phyloP scores from a whole-genome alignment of 2,797 vertebrate species.

The Danio choprae region DNA sequence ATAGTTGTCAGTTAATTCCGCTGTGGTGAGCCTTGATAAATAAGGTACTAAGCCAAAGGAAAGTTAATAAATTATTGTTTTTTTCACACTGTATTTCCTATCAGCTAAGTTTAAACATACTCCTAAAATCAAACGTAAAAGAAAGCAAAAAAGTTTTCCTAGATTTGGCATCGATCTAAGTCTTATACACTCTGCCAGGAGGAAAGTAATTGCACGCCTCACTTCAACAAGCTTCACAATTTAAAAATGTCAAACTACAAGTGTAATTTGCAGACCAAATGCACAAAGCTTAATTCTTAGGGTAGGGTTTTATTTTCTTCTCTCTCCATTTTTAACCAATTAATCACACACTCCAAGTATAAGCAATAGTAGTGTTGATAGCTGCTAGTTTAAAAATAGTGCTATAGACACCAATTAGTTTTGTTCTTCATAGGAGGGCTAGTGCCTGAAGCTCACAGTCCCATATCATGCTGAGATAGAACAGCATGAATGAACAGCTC shows the following conservation, averaged over 20 bases:
- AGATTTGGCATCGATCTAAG: not conserved
- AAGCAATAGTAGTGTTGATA: not conserved
- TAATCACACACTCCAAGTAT: not conserved
- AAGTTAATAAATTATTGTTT: too few relatives aligned
- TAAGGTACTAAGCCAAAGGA: too few relatives aligned
- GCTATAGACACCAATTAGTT: slow-evolving; percentile 1
- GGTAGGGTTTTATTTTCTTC: not conserved
- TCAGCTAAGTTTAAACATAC: too few relatives aligned
- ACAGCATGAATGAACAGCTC: slow-evolving; percentile 14
- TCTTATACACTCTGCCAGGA: not conserved
- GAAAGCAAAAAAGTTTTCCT: not conserved
- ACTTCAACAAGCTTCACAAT: not conserved
- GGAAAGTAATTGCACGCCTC: not conserved
- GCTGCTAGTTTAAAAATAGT: not conserved
- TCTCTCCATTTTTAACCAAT: not conserved
- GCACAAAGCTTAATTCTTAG: not conserved
- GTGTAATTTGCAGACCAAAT: not conserved
- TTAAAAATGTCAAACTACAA: not conserved
- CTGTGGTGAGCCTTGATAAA: too few relatives aligned
- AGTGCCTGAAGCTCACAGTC: slow-evolving; percentile 4
- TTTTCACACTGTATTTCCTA: too few relatives aligned
- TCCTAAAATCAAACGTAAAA: too few relatives aligned
- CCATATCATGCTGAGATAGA: not conserved
- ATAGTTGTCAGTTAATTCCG: too few relatives aligned
- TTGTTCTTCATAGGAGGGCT: not conserved